phyloP scores from a whole-genome alignment of 2,888 invertebrate genomes.

The Cerastis leucographa region DNA sequence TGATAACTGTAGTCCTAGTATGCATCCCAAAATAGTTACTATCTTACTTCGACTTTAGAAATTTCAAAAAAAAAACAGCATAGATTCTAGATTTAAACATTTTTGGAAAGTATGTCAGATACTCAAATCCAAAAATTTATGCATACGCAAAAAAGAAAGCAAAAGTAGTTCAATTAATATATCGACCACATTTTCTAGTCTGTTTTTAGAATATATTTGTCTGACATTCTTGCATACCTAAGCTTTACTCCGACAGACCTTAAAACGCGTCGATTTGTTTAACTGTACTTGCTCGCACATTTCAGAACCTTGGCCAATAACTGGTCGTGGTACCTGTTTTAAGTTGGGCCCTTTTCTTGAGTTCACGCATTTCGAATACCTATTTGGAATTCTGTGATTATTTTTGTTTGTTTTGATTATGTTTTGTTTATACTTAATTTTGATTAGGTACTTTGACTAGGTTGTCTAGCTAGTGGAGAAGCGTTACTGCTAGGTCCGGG shows the following conservation, averaged over 20 bases:
- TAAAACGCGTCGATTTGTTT: conserved; percentile 61
- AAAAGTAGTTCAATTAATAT: conserved; percentile 23
- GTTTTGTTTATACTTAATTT: neutral
- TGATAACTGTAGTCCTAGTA: too few species aligned
- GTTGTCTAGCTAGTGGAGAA: neutral
- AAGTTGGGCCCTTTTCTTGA: conserved; percentile 51
- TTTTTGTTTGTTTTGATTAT: neutral
- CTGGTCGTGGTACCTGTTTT: conserved; percentile 60
- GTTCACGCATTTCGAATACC: conserved; percentile 30
- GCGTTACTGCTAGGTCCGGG: neutral
- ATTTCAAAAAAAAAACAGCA: neutral
- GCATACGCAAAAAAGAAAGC: conserved; percentile 42
- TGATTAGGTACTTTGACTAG: neutral
- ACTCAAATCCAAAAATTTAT: conserved; percentile 20
- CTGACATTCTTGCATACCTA: conserved; percentile 13
- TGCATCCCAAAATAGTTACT: neutral
- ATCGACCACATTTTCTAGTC: conserved; percentile 17
- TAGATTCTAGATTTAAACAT: neutral
- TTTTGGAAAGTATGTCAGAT: conserved; percentile 37
- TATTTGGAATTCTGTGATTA: conserved; percentile 24
- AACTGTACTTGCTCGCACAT: conserved; percentile 58
- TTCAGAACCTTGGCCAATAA: conserved; percentile 44
- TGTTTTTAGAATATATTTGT: neutral
- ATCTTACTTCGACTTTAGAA: neutral
- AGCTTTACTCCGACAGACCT: conserved; percentile 21